Percentiles rank a stretch among this genome's conserved stretches.
Evolutionary conservation across 2,888 invertebrate genomes (phyloP).

Genomic region (Thera obeliscata): DNA sequence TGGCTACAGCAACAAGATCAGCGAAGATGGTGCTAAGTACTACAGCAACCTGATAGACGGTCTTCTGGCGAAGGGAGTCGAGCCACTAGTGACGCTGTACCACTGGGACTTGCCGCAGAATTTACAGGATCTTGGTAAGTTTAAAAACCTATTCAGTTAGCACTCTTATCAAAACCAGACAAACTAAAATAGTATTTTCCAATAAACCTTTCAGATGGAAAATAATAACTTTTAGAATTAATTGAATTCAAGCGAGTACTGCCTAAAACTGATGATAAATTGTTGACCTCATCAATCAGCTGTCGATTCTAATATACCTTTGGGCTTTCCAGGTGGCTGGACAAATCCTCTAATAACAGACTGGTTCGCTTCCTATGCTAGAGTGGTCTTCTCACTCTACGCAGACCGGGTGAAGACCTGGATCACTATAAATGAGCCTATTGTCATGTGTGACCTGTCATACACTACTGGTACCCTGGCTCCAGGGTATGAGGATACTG

Average conservation of each 20-base stretch:
- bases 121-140: conserved; percentile 82
- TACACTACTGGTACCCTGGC: conserved; percentile 73
- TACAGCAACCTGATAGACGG: conserved; percentile 80
- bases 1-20: conserved; percentile 64
- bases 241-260: too few species aligned
- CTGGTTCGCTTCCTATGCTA: conserved; percentile 86
- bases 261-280: too few species aligned
- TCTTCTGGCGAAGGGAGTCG: conserved; percentile 74
- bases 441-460: conserved; percentile 62
- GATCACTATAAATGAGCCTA: conserved; percentile 90
- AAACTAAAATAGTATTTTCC: too few species aligned
- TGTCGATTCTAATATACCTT: neutral
- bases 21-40: conserved; percentile 75
- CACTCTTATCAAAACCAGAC: too few species aligned
- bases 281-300: too few species aligned
- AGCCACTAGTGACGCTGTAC: conserved; percentile 77
- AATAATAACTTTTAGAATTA: too few species aligned
- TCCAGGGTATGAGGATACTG: conserved; percentile 57
- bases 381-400: conserved; percentile 80
- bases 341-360: conserved; percentile 85
- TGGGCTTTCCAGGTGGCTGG: conserved; percentile 83
- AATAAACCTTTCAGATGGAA: too few species aligned
- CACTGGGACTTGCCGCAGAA: conserved; percentile 73
- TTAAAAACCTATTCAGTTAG: conserved; percentile 47
- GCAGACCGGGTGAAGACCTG: conserved; percentile 87